These are phyloP conservation scores for Orthosia gracilis DNA, from an alignment of 2,888 invertebrate genomes.

Conservation along the genomic window DNA sequence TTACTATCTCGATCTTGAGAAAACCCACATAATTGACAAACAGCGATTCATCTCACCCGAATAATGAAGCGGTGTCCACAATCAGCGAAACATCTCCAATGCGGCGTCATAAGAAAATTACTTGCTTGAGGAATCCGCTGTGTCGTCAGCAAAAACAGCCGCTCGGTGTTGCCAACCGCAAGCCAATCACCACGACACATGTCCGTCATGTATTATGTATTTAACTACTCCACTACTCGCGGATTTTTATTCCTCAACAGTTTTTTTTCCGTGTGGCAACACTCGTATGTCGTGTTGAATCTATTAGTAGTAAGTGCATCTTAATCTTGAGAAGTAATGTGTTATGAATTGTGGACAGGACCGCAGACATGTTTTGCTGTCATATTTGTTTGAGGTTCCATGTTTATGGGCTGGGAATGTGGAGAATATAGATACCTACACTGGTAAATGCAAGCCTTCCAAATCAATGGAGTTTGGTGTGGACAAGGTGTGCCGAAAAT, in stretches of 20 bases:
- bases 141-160: constrained; percentile 62
- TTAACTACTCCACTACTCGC: constrained; percentile 56
- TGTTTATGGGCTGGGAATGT: constrained; percentile 54
- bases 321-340: constrained; percentile 59
- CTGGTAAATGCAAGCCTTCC: not conserved
- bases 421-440: not conserved
- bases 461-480: not conserved
- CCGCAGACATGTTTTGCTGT: constrained; percentile 44
- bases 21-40: constrained; percentile 8
- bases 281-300: constrained; percentile 53
- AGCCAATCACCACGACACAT: constrained; percentile 79
- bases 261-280: constrained; percentile 44
- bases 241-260: constrained; percentile 57
- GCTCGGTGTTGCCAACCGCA: constrained; percentile 64
- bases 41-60: constrained; percentile 12
- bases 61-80: constrained; percentile 58
- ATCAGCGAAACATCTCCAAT: constrained; percentile 41
- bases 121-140: constrained; percentile 55
- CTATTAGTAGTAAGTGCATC: constrained; percentile 60
- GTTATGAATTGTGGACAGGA: constrained; percentile 53
- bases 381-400: constrained; percentile 32
- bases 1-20: not conserved
- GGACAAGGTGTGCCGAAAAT: not conserved
- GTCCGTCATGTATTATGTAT: constrained; percentile 77
- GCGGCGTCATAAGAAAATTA: constrained; percentile 51